These are phyloP conservation scores for Tenodera sinensis DNA, from an alignment of 2,888 invertebrate genomes.

Conservation along the genomic window DNA sequence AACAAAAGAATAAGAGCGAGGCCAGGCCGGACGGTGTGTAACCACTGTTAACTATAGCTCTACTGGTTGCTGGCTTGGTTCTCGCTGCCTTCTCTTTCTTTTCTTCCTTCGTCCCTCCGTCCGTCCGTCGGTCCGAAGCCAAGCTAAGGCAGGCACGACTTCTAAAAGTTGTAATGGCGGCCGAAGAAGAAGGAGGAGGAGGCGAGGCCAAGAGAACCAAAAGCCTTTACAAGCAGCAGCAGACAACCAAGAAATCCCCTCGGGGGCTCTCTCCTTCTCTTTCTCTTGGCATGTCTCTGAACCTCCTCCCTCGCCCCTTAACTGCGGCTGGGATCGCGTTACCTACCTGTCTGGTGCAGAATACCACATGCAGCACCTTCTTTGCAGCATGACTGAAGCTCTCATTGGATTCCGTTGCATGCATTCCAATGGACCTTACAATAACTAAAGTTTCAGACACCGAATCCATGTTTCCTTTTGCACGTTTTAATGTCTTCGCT, in stretches of 20 bases:
- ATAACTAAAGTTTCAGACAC: no score
- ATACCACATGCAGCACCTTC: background rate
- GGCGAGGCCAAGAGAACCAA: constrained; percentile 24
- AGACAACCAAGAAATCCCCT: constrained; percentile 12
- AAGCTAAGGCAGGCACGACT: constrained; percentile 20
- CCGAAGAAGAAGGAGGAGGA: constrained; percentile 14
- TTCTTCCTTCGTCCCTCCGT: background rate
- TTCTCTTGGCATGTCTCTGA: background rate
- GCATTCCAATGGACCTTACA: no score
- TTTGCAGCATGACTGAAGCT: background rate
- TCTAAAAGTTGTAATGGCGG: constrained; percentile 21
- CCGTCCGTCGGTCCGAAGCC: constrained; percentile 3
- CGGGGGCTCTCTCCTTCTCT: background rate
- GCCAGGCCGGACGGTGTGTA: background rate
- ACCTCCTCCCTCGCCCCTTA: background rate
- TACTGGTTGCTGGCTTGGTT: constrained; percentile 9
- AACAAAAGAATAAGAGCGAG: background rate
- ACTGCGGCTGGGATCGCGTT: background rate
- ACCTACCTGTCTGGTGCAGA: background rate
- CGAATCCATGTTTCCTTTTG: no score
- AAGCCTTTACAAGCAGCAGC: constrained; percentile 7
- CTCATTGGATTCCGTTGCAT: no score
- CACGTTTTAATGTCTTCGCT: no score
- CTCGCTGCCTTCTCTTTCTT: background rate
- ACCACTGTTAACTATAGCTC: constrained; percentile 23